Evolutionary conservation across 2,113 vertebrate genomes (phyloP).

Genomic region (Phodopus roborovskii): DNA sequence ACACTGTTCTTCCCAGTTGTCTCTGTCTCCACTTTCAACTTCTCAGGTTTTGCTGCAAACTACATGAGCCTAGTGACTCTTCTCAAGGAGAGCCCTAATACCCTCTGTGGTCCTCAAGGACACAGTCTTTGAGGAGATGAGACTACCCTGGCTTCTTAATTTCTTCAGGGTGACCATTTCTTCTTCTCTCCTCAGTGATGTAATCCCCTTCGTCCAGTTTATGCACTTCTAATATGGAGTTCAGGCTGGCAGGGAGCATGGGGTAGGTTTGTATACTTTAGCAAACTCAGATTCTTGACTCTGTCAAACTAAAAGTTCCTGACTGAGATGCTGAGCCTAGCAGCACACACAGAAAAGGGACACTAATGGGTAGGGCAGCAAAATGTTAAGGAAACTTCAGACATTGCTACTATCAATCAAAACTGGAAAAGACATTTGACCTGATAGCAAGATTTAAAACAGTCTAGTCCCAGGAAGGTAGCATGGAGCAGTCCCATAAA

Average conservation of each 20-base stretch:
- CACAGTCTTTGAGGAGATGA: neutral
- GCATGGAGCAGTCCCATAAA: neutral
- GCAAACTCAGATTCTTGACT: neutral
- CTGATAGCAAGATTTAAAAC: neutral
- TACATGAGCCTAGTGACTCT: neutral
- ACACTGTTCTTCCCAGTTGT: neutral
- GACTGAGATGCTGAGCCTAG: neutral
- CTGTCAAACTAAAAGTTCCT: neutral
- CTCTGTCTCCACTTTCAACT: too few species aligned
- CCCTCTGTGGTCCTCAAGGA: neutral
- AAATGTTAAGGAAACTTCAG: neutral
- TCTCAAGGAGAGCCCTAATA: neutral
- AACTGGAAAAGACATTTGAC: neutral
- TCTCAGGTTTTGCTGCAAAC: neutral
- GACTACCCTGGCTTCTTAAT: neutral
- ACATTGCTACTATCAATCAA: neutral
- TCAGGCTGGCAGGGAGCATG: neutral
- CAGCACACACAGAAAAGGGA: neutral
- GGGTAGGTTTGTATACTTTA: neutral
- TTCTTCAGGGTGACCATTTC: neutral
- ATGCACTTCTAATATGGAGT: fast-evolving
- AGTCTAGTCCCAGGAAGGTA: too few species aligned
- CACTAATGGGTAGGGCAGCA: neutral
- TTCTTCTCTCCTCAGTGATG: neutral
- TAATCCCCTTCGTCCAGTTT: neutral